Conservation (phyloP, 2,113 vertebrate genomes). For the Oreotrochilus melanogaster region DNA sequence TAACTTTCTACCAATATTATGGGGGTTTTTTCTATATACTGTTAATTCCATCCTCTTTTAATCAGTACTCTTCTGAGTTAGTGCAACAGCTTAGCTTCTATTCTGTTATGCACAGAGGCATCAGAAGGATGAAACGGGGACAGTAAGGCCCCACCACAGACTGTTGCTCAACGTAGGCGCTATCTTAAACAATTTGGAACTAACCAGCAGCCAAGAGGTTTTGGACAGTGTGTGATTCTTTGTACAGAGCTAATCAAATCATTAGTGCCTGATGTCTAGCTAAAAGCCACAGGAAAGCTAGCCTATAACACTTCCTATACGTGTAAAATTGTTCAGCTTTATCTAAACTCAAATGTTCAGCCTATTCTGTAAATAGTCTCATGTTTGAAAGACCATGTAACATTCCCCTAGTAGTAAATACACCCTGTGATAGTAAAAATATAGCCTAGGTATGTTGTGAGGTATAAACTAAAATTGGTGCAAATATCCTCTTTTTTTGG, state of each 20-base stretch:
- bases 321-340: conserved; percentile 72
- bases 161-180: neutral
- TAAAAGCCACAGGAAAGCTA: conserved; percentile 73
- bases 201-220: conserved; percentile 62
- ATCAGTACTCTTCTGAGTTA: conserved; percentile 53
- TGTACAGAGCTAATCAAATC: conserved; percentile 77
- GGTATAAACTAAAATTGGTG: conserved; percentile 72
- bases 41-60: conserved; percentile 68
- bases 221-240: conserved; percentile 63
- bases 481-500: conserved; percentile 62
- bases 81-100: conserved; percentile 56
- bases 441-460: conserved; percentile 70
- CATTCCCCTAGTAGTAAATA: conserved; percentile 69
- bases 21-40: conserved; percentile 65
- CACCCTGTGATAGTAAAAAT: conserved; percentile 66
- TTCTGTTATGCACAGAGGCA: conserved; percentile 41
- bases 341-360: conserved; percentile 61
- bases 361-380: conserved; percentile 71
- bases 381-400: conserved; percentile 72
- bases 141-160: neutral
- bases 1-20: conserved; percentile 52
- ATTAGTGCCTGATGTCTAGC: conserved; percentile 79
- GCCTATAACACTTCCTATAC: conserved; percentile 69
- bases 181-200: conserved; percentile 29
- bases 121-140: neutral